A percentile compares a stretch with the other conserved stretches of the same genome.
These are phyloP conservation scores for Drosophila austrosaltans DNA, from an alignment of 2,888 invertebrate species.

Conservation along the genomic window DNA sequence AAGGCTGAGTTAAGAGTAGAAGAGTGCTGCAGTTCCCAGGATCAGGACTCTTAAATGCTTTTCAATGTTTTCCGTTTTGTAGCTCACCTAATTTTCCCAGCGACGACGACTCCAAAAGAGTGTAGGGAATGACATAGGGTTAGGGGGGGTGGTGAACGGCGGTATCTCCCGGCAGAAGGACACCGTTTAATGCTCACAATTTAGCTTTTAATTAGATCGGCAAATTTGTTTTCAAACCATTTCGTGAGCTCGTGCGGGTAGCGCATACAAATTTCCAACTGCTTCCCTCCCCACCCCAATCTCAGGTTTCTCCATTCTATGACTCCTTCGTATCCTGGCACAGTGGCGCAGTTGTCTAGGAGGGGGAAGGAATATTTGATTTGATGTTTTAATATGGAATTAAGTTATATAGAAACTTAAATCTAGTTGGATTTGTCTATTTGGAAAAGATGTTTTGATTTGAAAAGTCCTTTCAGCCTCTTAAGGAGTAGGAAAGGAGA, in stretches of 20 bases:
- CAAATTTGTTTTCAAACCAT: slow-evolving; percentile 73
- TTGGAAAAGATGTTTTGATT: too few relatives aligned
- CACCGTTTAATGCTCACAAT: slow-evolving; percentile 73
- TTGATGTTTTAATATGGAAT: too few relatives aligned
- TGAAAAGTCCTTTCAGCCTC: too few relatives aligned
- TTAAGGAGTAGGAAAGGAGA: too few relatives aligned
- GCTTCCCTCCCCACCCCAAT: background rate
- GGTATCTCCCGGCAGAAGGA: slow-evolving; percentile 1
- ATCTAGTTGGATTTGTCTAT: too few relatives aligned
- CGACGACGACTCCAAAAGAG: slow-evolving; percentile 17
- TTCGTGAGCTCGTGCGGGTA: slow-evolving; percentile 56
- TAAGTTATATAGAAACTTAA: too few relatives aligned
- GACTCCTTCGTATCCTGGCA: background rate
- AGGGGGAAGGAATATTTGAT: too few relatives aligned
- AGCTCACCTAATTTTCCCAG: slow-evolving; percentile 43
- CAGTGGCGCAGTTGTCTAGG: background rate
- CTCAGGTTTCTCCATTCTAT: background rate
- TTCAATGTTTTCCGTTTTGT: slow-evolving; percentile 59
- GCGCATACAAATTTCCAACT: slow-evolving; percentile 48
- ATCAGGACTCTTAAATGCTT: slow-evolving; percentile 66
- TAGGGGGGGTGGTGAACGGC: slow-evolving; percentile 27
- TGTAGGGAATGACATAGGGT: slow-evolving; percentile 1
- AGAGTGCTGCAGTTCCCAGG: slow-evolving; percentile 22
- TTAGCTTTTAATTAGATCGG: slow-evolving; percentile 75
- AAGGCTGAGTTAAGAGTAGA: slow-evolving; percentile 48